Conservation (phyloP, 2,113 vertebrate species). For the Sceloporus undulatus region DNA sequence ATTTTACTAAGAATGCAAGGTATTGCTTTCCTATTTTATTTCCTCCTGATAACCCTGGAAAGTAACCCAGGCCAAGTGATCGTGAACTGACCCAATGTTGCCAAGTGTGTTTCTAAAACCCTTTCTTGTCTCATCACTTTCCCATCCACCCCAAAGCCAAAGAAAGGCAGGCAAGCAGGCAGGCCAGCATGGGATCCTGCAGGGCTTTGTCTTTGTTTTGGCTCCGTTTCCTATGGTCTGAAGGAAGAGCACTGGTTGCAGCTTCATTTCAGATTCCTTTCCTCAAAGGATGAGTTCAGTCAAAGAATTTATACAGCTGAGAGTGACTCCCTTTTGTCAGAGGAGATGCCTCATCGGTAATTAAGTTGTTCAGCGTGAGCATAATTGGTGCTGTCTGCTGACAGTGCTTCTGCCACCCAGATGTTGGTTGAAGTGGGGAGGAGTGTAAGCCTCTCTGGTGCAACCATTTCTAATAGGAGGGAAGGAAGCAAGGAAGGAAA, state of each 20-base stretch:
- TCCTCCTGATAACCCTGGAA: not conserved
- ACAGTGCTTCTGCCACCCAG: too few relatives aligned
- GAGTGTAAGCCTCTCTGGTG: too few relatives aligned
- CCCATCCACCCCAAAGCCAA: not conserved
- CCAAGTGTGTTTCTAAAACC: too few relatives aligned
- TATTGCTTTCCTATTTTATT: not conserved
- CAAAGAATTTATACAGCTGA: constrained; percentile 3
- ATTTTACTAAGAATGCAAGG: too few relatives aligned
- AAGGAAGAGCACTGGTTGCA: not conserved
- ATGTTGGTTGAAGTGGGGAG: too few relatives aligned
- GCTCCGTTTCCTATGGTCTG: not conserved
- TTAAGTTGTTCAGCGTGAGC: too few relatives aligned
- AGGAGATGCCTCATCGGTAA: too few relatives aligned
- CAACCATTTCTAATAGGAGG: too few relatives aligned
- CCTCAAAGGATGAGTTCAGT: constrained; percentile 29
- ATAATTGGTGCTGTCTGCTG: too few relatives aligned
- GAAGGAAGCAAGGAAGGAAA: too few relatives aligned
- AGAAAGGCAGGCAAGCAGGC: not conserved
- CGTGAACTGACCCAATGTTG: not conserved
- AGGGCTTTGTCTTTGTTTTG: not conserved
- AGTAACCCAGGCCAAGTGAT: not conserved
- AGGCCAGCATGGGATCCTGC: too few relatives aligned
- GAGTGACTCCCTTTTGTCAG: too few relatives aligned
- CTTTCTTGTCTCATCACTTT: not conserved
- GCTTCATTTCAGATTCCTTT: not conserved